Evolutionary conservation across 2,888 invertebrate genomes (phyloP), one percentile per base, ranked within the genome.

Genomic region (Aporophyla nigra): DNA sequence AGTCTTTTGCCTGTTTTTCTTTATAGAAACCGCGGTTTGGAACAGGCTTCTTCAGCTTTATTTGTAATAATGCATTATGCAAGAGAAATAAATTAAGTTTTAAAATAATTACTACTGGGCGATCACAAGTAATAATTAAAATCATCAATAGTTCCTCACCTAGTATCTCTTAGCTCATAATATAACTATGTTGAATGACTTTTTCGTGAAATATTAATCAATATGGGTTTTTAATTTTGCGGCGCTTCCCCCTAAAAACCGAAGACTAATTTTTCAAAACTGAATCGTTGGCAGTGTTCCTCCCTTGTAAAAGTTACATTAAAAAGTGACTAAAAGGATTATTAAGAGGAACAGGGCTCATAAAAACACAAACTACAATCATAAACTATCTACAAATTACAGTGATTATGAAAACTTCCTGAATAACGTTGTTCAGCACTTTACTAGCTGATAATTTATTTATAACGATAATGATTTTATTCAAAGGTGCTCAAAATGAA

Each of bases 401-500:
- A 27, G 19, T 21, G 5, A 19, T 73, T 40, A 24, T 40, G 49
- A 59, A 21, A 63, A 10, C 16, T 46, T 56, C 24, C 24, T 63
- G 33, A 19, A 5, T 33, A n/a, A 27, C 24, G 10, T 12, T 19
- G 27, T 33, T 40, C 19, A 75, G 7, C 1, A 51, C 6, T 59
- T 70, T 40, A 61, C 10, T 71, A 61, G 6, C 24, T 53, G 2
- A 79, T 70, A 40, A 49, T 27, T 71, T 27, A 27, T 16, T 24
- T 5, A 54, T 19, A 54, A 76, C n/a, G 7, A n/a, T 54, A 49
- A 80, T 33, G 21, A 51, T 56, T 63, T 16, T 74, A 74, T 56
- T 16, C 56, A 51, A 24, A 74, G 21, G 27, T 33, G 54, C 56
- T 51, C 27, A 80, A 77, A 14, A 61, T 78, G 46, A 79, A 54